A percentile compares a stretch with the other conserved stretches of the same genome.
Evolutionary conservation across 1,140 invertebrate genomes (phyloP).

Genomic region (Micrasema minimum): DNA sequence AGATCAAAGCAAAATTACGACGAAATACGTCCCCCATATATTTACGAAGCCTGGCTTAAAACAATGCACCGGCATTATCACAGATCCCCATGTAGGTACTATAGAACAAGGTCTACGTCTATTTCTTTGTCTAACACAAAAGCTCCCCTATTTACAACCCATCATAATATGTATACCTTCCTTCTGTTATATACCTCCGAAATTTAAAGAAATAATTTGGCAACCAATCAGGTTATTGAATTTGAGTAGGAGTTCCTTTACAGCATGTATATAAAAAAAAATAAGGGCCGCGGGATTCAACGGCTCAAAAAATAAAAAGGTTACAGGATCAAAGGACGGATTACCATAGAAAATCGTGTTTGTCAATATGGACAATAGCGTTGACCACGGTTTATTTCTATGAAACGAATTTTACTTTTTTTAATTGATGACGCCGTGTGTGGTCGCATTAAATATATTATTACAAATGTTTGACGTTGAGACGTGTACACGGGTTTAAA

Average conservation of each 20-base stretch:
- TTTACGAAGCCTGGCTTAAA: constrained; percentile 29
- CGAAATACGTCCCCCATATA: neutral
- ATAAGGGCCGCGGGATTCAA: neutral
- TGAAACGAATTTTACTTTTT: constrained; percentile 10
- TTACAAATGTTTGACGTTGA: too few species aligned
- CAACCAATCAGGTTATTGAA: constrained; percentile 29
- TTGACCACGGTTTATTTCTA: constrained; percentile 8
- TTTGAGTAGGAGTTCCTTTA: constrained; percentile 22
- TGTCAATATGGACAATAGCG: neutral
- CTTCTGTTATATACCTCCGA: too few species aligned
- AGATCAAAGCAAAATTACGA: too few species aligned
- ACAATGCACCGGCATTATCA: constrained; percentile 20
- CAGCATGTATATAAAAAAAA: constrained; percentile 26
- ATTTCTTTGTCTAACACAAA: constrained; percentile 19
- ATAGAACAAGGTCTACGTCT: constrained; percentile 19
- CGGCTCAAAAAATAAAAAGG: constrained; percentile 14
- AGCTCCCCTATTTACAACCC: constrained; percentile 1
- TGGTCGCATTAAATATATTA: constrained; percentile 14
- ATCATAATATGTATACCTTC: constrained; percentile 10
- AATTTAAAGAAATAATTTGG: constrained; percentile 18
- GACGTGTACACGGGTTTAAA: constrained; percentile 8
- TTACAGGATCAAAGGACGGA: constrained; percentile 23
- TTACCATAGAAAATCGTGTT: constrained; percentile 22
- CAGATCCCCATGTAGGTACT: constrained; percentile 8
- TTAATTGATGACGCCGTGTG: constrained; percentile 6